Evolutionary conservation across 2,113 vertebrate species (phyloP).

Genomic region (Poecilia latipinna): DNA sequence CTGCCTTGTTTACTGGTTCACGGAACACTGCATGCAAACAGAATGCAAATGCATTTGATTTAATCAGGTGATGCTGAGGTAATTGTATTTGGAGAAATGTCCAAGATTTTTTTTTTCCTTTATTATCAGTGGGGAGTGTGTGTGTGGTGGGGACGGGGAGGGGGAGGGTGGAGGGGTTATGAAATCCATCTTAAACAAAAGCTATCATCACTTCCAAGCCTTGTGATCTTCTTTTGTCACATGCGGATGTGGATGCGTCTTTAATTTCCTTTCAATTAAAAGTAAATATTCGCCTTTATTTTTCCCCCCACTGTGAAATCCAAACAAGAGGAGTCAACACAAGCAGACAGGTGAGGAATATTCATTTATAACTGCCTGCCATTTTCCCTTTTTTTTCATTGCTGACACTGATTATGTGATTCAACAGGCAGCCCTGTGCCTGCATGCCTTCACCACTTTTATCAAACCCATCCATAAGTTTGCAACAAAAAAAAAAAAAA

Average conservation of each 20-base stretch:
- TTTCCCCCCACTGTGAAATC: slow-evolving; percentile 83
- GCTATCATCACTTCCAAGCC: slow-evolving; percentile 80
- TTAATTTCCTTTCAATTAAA: slow-evolving; percentile 90
- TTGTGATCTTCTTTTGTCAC: slow-evolving; percentile 83
- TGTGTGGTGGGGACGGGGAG: slow-evolving; percentile 1
- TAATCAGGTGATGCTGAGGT: slow-evolving; percentile 87
- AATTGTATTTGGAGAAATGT: slow-evolving; percentile 89
- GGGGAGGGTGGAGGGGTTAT: slow-evolving; percentile 60
- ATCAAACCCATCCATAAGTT: slow-evolving; percentile 68
- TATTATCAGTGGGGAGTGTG: slow-evolving; percentile 83
- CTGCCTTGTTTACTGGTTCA: slow-evolving; percentile 86
- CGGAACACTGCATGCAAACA: slow-evolving; percentile 85
- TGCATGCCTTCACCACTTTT: slow-evolving; percentile 65
- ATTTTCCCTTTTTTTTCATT: slow-evolving; percentile 54
- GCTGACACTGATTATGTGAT: slow-evolving; percentile 75
- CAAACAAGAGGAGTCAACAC: slow-evolving; percentile 85
- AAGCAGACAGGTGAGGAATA: slow-evolving; percentile 85
- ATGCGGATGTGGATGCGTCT: slow-evolving; percentile 84
- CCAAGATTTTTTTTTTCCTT: slow-evolving; percentile 80
- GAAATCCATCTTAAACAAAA: slow-evolving; percentile 88
- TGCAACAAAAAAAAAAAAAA: slow-evolving; percentile 31
- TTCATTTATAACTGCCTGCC: slow-evolving; percentile 79
- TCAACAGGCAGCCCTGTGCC: slow-evolving; percentile 74
- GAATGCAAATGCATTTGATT: slow-evolving; percentile 88
- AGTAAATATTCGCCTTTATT: slow-evolving; percentile 86